Evolutionary conservation across 1,140 invertebrate species (phyloP), one percentile per base, ranked within the genome.

Genomic region (Trichonephila inaurata): DNA sequence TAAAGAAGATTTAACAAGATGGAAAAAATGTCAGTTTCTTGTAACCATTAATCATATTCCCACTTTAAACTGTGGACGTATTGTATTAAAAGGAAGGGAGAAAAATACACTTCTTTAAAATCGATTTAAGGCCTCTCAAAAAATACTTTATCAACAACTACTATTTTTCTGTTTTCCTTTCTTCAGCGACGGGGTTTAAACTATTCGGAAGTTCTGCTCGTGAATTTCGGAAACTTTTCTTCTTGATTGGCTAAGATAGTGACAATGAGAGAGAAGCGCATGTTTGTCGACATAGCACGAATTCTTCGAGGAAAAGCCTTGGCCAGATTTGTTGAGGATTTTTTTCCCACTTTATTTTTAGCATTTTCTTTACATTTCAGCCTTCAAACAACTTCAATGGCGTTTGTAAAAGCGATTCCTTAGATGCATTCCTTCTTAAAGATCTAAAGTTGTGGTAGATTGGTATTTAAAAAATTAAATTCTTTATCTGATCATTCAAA

Each of bases 1-100:
- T 77, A 77, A 51, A 85, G 58, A 85, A 60, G 44, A 51, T 85
- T 60, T 85, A 85, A 85, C 44, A 60, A 85, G 82, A 24, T 60
- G 40, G 44, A 85, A 85, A 85, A 85, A 83, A 58, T 60, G 58
- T 85, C 82, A 85, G 58, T 51, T 85, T 58, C 82, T 58, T 58
- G 7, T 85, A 58, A 85, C 82, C 82, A 85, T 85, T 85, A 85
- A 85, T 85, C 82, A 85, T 85, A 85, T 85, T 58, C n/a, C 82
- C 14, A 51, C 44, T 58, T 24, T 60, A 85, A 51, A 60, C 82
- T 58, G 14, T 1, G 18, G 58, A 85, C 12, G 82, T 19, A 21
- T 85, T 58, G 82, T 51, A 85, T 60, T 85, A 85, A 85, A 60
- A 58, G 44, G n/a, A 77, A 28, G 24, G 14, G 3, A 33, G 33